These are phyloP conservation scores for Noctua janthina DNA, from an alignment of 2,888 invertebrate genomes.

Conservation along the genomic window DNA sequence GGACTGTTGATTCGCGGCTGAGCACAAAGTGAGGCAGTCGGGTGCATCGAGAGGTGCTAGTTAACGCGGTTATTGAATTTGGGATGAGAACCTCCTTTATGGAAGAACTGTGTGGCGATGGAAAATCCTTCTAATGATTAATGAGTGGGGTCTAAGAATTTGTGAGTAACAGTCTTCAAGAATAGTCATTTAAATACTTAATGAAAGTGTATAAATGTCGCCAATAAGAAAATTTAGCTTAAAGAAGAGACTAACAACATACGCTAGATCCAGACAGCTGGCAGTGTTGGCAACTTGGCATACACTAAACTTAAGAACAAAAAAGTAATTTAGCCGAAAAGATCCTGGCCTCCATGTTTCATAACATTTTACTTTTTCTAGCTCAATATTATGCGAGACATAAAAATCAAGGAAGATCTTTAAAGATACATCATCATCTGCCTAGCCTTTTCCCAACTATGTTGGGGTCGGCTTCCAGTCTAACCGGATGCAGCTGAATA, in stretches of 20 bases:
- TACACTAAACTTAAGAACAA: too few relatives aligned
- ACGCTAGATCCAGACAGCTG: too few relatives aligned
- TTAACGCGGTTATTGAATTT: constrained; percentile 73
- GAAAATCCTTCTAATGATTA: background rate
- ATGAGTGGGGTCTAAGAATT: background rate
- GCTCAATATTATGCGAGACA: too few relatives aligned
- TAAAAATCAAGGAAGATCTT: background rate
- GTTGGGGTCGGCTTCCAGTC: too few relatives aligned
- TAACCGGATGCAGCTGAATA: too few relatives aligned
- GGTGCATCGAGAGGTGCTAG: constrained; percentile 66
- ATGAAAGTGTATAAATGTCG: background rate
- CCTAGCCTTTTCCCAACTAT: too few relatives aligned
- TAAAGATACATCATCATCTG: too few relatives aligned
- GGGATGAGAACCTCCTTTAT: constrained; percentile 36
- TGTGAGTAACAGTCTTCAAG: background rate
- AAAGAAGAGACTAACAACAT: too few relatives aligned
- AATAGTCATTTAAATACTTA: background rate
- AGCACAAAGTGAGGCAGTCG: constrained; percentile 74
- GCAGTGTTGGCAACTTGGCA: too few relatives aligned
- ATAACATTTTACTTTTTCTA: background rate
- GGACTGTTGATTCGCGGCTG: constrained; percentile 71
- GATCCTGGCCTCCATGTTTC: background rate
- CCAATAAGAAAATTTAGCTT: too few relatives aligned
- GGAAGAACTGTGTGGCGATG: background rate
- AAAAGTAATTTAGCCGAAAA: background rate